A percentile compares a stretch with the other conserved stretches of the same genome.
phyloP scores from a whole-genome alignment of 2,113 vertebrate genomes.

The Perognathus longimembris region DNA sequence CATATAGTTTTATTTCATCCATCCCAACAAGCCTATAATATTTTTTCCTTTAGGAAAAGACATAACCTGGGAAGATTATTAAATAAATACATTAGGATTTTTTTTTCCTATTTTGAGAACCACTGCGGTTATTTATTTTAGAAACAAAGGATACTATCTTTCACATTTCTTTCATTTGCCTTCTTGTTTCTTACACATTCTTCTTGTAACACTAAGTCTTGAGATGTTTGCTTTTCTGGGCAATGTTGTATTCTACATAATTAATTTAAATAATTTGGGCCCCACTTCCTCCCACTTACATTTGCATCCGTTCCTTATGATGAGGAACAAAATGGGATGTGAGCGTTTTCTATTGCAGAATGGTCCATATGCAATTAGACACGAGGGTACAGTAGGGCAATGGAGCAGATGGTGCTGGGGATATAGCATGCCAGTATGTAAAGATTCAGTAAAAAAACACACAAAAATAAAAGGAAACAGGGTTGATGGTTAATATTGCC shows the following conservation, averaged over 20 bases:
- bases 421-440: neutral
- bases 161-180: neutral
- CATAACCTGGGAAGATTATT: neutral
- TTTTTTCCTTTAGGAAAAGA: neutral
- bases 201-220: too few relatives aligned
- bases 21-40: neutral
- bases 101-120: conserved; percentile 36
- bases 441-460: conserved; percentile 39
- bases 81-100: neutral
- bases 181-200: too few relatives aligned
- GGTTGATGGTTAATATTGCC: neutral
- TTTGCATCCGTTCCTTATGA: neutral
- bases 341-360: neutral
- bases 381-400: neutral
- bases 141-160: neutral
- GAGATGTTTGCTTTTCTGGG: too few relatives aligned
- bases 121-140: neutral
- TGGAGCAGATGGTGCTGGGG: neutral
- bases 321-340: neutral
- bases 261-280: neutral
- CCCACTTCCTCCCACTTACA: fast-evolving
- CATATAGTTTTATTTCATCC: neutral
- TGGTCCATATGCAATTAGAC: too few relatives aligned
- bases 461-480: neutral
- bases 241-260: neutral